phyloP scores from a whole-genome alignment of 2,797 vertebrate genomes.

The Alosa sapidissima region DNA sequence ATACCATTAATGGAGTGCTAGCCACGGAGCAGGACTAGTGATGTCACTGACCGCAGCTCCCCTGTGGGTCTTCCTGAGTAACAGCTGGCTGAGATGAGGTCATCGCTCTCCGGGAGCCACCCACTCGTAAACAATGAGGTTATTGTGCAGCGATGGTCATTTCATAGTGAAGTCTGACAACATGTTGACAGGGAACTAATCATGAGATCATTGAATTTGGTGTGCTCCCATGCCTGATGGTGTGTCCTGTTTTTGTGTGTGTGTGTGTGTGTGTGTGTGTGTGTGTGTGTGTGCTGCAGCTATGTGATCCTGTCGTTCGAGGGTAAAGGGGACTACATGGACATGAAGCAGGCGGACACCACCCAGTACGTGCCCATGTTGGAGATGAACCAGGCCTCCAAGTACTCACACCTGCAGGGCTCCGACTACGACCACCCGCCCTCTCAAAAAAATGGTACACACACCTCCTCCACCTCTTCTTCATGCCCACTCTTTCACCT shows the following conservation, averaged over 20 bases:
- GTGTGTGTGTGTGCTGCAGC: constrained; percentile 65
- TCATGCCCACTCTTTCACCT: background rate
- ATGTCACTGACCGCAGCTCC: constrained; percentile 1
- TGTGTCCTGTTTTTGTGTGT: constrained; percentile 24
- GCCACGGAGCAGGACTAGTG: background rate
- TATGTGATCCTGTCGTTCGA: constrained; percentile 98
- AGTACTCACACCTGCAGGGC: constrained; percentile 90
- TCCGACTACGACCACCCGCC: constrained; percentile 91
- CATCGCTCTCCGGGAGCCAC: background rate
- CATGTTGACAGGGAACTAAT: constrained; percentile 14
- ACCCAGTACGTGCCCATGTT: constrained; percentile 98
- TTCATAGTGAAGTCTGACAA: constrained; percentile 34
- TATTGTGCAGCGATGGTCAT: background rate
- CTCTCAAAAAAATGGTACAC: constrained; percentile 68
- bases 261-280: constrained; percentile 31
- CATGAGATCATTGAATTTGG: constrained; percentile 15
- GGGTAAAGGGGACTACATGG: constrained; percentile 97
- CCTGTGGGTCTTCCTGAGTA: background rate
- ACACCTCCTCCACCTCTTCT: background rate
- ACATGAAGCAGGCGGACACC: constrained; percentile 95
- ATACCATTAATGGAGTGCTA: background rate
- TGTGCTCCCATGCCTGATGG: constrained; percentile 25
- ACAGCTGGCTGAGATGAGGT: constrained; percentile 11
- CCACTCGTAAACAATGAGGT: constrained; percentile 19
- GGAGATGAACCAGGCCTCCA: constrained; percentile 89